These are phyloP conservation scores for Adelognathus sp. DNA, from an alignment of 2,888 invertebrate species.

Conservation along the genomic window DNA sequence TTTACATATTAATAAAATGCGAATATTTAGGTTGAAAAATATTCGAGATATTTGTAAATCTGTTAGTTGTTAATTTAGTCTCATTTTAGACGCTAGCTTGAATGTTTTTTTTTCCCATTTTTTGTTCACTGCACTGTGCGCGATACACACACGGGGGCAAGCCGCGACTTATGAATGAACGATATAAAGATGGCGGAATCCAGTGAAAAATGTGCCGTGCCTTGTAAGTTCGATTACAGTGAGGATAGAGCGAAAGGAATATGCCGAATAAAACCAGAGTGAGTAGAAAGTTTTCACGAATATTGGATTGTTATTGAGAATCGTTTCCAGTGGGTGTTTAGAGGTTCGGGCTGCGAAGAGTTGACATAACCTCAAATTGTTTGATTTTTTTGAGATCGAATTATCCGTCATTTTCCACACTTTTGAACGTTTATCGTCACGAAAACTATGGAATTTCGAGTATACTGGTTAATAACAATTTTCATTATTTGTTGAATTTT, in stretches of 20 bases:
- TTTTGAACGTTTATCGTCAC: too few species aligned
- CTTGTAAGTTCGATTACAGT: constrained; percentile 67
- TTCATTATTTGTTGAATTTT: too few species aligned
- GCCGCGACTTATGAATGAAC: constrained; percentile 35
- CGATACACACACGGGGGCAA: neutral
- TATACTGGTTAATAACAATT: too few species aligned
- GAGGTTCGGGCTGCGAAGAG: neutral
- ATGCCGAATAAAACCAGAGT: constrained; percentile 82
- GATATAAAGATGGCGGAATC: constrained; percentile 67
- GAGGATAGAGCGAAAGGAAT: constrained; percentile 78
- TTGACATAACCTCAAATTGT: constrained; percentile 56
- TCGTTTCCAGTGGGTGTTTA: neutral
- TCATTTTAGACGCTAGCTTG: neutral
- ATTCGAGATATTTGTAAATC: neutral
- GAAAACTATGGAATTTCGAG: too few species aligned
- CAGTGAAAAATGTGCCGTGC: constrained; percentile 63
- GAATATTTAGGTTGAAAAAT: neutral
- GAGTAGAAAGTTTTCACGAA: constrained; percentile 64
- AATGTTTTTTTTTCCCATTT: neutral
- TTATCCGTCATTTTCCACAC: too few species aligned
- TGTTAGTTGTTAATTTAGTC: neutral
- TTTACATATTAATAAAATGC: neutral
- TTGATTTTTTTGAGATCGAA: too few species aligned
- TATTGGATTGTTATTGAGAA: neutral
- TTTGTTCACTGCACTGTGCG: neutral